These are phyloP conservation scores for Pseudococcus longispinus DNA, from an alignment of 2,888 invertebrate genomes.

Conservation along the genomic window DNA sequence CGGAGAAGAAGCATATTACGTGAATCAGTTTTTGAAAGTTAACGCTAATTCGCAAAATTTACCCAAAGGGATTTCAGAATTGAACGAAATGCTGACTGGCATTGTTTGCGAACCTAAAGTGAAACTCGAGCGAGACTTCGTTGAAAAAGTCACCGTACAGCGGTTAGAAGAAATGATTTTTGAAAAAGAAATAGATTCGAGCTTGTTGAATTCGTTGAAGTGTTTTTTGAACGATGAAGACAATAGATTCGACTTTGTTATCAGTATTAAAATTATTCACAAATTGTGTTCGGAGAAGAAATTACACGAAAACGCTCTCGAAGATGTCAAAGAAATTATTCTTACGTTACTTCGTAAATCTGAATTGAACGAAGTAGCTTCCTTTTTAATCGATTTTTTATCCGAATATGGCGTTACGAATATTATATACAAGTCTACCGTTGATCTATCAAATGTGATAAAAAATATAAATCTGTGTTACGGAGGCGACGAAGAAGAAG, in stretches of 20 bases:
- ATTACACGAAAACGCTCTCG: not conserved
- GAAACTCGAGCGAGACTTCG: not conserved
- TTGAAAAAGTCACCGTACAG: not conserved
- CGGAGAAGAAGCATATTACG: conserved; percentile 16
- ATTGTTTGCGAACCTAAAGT: not conserved
- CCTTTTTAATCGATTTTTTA: not conserved
- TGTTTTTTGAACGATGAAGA: not conserved
- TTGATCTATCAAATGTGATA: not conserved
- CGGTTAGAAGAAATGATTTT: not conserved
- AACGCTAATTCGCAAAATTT: not conserved
- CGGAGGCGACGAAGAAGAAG: not conserved
- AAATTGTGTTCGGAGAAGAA: conserved; percentile 24
- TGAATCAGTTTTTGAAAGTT: not conserved
- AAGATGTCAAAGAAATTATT: not conserved
- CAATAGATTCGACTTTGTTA: not conserved
- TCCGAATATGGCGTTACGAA: not conserved
- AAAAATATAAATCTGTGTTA: not conserved
- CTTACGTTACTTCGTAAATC: not conserved
- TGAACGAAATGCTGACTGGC: not conserved
- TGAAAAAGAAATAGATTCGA: not conserved
- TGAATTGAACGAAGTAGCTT: not conserved
- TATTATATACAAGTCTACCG: not conserved
- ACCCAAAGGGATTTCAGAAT: not conserved
- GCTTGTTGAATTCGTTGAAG: not conserved
- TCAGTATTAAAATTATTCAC: conserved; percentile 1